Conservation (phyloP, 2,797 vertebrate species). For the Callimico goeldii region DNA sequence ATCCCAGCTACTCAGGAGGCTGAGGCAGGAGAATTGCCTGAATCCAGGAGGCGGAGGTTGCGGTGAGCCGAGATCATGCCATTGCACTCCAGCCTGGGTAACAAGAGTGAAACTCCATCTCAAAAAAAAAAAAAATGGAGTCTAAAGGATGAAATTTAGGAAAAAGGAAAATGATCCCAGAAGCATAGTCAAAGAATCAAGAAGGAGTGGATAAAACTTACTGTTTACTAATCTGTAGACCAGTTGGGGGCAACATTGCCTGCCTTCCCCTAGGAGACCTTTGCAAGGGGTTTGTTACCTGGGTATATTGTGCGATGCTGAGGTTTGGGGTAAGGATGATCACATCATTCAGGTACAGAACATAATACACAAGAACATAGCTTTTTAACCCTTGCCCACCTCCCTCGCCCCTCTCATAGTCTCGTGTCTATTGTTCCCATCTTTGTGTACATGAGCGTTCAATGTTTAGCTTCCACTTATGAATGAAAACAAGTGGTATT, state of each 20-base stretch:
- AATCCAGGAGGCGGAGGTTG: too few species aligned
- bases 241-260: rapidly evolving
- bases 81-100: too few species aligned
- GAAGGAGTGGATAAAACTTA: not conserved
- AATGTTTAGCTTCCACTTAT: not conserved
- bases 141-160: not conserved
- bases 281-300: not conserved
- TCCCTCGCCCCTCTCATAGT: not conserved
- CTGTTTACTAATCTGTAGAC: not conserved
- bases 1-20: too few species aligned
- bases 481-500: not conserved
- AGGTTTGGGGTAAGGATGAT: not conserved
- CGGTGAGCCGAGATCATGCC: rapidly evolving
- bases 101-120: too few species aligned
- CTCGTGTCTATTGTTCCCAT: not conserved
- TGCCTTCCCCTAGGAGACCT: not conserved
- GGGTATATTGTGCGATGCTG: not conserved
- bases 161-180: not conserved
- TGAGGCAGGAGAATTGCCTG: too few species aligned
- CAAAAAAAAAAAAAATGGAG: too few species aligned
- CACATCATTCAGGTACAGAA: not conserved
- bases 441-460: not conserved
- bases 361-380: not conserved
- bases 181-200: not conserved
- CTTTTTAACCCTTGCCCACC: not conserved